Evolutionary conservation across 2,797 vertebrate species (phyloP).

Genomic region (Chaetodon trifasciatus): DNA sequence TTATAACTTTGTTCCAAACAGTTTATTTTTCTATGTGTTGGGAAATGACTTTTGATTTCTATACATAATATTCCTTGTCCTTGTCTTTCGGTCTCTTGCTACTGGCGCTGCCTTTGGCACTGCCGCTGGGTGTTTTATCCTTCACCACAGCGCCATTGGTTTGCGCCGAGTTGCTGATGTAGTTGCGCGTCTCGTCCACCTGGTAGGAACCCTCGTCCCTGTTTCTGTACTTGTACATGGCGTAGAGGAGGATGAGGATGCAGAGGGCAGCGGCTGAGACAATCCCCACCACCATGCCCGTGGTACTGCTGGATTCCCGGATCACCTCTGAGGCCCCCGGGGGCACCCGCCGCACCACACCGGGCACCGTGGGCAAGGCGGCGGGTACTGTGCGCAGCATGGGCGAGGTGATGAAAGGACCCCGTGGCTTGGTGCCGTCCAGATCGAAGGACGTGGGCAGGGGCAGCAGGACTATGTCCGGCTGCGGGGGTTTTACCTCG

Average conservation of each 20-base stretch:
- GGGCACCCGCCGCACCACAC: conserved; percentile 95
- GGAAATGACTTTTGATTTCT: conserved; percentile 81
- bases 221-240: conserved; percentile 99
- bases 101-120: conserved; percentile 87
- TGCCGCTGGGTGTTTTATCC: conserved; percentile 91
- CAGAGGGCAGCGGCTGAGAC: conserved; percentile 99
- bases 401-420: conserved; percentile 99
- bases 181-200: conserved; percentile 99
- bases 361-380: conserved; percentile 99
- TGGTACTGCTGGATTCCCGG: conserved; percentile 99
- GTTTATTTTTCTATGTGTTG: conserved; percentile 89
- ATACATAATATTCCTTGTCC: conserved; percentile 99
- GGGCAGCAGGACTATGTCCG: conserved; percentile 98
- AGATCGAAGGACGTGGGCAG: conserved; percentile 98
- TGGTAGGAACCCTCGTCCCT: conserved; percentile 99
- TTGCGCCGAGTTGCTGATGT: conserved; percentile 99
- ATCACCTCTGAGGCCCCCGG: conserved; percentile 98
- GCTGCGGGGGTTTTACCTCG: conserved; percentile 98
- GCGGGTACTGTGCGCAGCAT: conserved; percentile 99
- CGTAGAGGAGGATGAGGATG: conserved; percentile 99
- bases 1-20: conserved; percentile 84
- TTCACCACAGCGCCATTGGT: conserved; percentile 98
- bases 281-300: conserved; percentile 99
- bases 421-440: conserved; percentile 99
- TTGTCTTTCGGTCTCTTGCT: conserved; percentile 99